phyloP scores from a whole-genome alignment of 2,888 invertebrate genomes.

The Drosophila borborema region DNA sequence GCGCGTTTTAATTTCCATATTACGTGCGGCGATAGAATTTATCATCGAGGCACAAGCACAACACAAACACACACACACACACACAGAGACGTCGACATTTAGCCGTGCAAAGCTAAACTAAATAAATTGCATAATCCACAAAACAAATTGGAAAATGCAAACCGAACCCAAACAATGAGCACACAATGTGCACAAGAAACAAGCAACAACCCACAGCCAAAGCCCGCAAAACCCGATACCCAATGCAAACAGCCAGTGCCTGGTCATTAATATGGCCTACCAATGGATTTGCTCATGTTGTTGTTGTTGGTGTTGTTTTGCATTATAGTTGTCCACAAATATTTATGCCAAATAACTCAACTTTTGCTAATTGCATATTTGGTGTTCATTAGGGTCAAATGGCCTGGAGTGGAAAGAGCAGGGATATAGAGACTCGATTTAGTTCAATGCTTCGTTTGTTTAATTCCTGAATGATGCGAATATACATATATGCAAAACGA shows the following conservation, averaged over 20 bases:
- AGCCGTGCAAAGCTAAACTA: conserved; percentile 62
- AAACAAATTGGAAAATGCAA: conserved; percentile 70
- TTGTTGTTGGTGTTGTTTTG: conserved; percentile 26
- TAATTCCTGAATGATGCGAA: conserved; percentile 33
- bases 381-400: conserved; percentile 75
- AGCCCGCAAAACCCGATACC: conserved; percentile 20
- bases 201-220: conserved; percentile 10
- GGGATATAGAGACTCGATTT: not conserved
- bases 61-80: not conserved
- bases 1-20: conserved; percentile 76
- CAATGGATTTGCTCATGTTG: conserved; percentile 41
- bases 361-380: conserved; percentile 79
- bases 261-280: conserved; percentile 51
- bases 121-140: conserved; percentile 72
- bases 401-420: conserved; percentile 14
- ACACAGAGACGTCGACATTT: conserved; percentile 38
- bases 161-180: conserved; percentile 59
- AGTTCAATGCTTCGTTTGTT: conserved; percentile 28
- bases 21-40: conserved; percentile 79
- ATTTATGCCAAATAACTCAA: conserved; percentile 74
- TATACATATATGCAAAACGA: conserved; percentile 24
- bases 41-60: conserved; percentile 59
- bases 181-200: conserved; percentile 48
- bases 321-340: conserved; percentile 64
- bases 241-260: conserved; percentile 32